Base-by-base conservation (phyloP, 2,113 vertebrate species). In the Turdus rufiventris region DNA sequence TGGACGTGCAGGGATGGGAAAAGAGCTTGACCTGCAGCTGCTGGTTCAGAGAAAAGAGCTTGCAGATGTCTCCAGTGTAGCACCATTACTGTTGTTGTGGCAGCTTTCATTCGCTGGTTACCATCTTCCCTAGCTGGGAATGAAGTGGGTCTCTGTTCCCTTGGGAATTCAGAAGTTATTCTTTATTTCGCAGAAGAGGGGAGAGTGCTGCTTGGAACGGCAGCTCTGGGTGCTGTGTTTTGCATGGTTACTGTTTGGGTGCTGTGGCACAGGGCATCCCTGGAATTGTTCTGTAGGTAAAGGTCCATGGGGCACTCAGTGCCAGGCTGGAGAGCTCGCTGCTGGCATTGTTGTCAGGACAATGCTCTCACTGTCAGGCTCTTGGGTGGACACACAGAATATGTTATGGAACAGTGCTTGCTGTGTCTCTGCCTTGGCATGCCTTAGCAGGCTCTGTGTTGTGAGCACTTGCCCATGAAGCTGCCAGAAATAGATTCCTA, bases 351-450 rank as follows among this genome's bases (percentile, higher is more conserved):
- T 94, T 89, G 95, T 79, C 47, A 36, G 81, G 62, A 97, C 94
- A 97, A 97, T 96, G 76, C 90, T 53, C 24, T 50, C 94, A 78
- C 96, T 98, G 97, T 98, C 42, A 73, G 82, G 40, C 93, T 45
- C 51, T 10, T 20, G 72, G 89, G 89, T 72, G 70, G 93, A 94
- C 90, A 93, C 89, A 78, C 79, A 61, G 76, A 76, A 25, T 88
- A 83, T 68, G 42, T 51, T 91, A 72, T 9, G 84, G 94, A 97
- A 97, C 97, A 98, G 97, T 94, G 71, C 96, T 85, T 6, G 89
- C 95, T 97, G 95, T 98, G 97, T 98, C 88, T 96, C 54, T 14
- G 29, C 36, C 84, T 96, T 98, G 97, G 97, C 96, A 24, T 94
- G 94, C 86, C 82, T 94, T 54, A 91, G 92, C 92, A 89, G 83